Evolutionary conservation across 2,888 invertebrate genomes (phyloP), one percentile per base, ranked within the genome.

Genomic region (Branchipolynoe longqiensis): DNA sequence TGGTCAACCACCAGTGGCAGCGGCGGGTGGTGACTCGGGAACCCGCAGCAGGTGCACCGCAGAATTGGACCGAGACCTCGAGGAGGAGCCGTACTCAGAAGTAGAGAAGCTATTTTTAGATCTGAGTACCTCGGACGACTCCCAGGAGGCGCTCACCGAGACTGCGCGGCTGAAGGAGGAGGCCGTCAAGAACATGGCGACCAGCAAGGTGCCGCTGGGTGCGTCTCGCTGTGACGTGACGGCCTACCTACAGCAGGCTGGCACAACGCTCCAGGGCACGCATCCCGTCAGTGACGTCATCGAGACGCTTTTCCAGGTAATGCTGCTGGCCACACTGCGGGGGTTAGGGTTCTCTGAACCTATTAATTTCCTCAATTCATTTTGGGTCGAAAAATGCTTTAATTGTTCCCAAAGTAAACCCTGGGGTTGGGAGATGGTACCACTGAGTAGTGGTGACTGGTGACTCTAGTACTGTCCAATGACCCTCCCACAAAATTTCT

Each of bases 231-330:
- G n/a, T n/a, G 36, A 38, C n/a, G 69, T 69, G 4, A 33, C 18
- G 22, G 69, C 33, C 8, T 69, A 69, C 69, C 69, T 69, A 14
- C 69, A 69, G 36, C 36, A 69, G 4, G 14, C 12, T n/a, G 69
- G 33, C 12, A 14, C 4, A 18, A 4, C 33, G 69, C 69, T 38
- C 22, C 36, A 33, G 18, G 36, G 69, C 18, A 38, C 33, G 36
- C 22, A 38, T 18, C 69, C 38, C 1, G 38, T 69, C 69, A 38
- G 4, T 4, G 78, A 78, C 28, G 78, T 41, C 18, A 28, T 78
- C 48, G 78, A 78, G 78, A n/a, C 48, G 6, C 31, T 78, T 14
- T 78, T 78, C 28, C 78, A 78, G 78, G 54, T 78, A 25, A 28
- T n/a, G n/a, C n/a, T n/a, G n/a, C n/a, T n/a, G n/a, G n/a, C n/a